These are phyloP conservation scores for Catamblyrhynchus diadema DNA, from an alignment of 2,797 vertebrate genomes.

Conservation along the genomic window DNA sequence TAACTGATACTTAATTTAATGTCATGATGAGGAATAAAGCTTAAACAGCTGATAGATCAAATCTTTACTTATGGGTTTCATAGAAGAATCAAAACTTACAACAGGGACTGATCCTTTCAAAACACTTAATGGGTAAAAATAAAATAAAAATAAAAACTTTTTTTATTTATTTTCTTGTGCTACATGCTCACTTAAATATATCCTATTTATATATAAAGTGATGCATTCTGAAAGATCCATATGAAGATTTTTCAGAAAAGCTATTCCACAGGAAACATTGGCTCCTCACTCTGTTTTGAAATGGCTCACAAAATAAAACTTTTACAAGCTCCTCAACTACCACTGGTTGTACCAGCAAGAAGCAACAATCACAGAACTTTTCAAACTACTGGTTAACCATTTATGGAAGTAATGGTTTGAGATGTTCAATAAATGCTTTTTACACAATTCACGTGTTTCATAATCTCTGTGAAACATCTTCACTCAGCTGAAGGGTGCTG, in stretches of 20 bases:
- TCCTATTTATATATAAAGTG: neutral
- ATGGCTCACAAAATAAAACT: neutral
- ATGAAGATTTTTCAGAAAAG: neutral
- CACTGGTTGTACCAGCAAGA: neutral
- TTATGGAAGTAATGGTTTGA: neutral
- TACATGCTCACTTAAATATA: neutral
- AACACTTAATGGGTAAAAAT: neutral
- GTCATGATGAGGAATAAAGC: neutral
- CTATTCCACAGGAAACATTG: neutral
- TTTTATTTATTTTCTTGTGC: neutral
- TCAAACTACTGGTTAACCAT: neutral
- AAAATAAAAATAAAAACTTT: neutral
- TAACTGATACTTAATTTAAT: neutral
- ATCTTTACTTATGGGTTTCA: neutral
- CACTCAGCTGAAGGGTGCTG: neutral
- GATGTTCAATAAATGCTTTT: neutral
- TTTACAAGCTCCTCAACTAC: neutral
- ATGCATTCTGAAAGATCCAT: neutral
- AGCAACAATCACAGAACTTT: neutral
- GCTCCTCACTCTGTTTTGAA: neutral
- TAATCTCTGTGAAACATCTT: neutral
- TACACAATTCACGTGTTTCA: neutral
- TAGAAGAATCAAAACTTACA: neutral
- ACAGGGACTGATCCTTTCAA: neutral
- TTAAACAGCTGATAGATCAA: neutral